Evolutionary conservation across 2,888 invertebrate genomes (phyloP).

Genomic region (Drosophila infuscata): DNA sequence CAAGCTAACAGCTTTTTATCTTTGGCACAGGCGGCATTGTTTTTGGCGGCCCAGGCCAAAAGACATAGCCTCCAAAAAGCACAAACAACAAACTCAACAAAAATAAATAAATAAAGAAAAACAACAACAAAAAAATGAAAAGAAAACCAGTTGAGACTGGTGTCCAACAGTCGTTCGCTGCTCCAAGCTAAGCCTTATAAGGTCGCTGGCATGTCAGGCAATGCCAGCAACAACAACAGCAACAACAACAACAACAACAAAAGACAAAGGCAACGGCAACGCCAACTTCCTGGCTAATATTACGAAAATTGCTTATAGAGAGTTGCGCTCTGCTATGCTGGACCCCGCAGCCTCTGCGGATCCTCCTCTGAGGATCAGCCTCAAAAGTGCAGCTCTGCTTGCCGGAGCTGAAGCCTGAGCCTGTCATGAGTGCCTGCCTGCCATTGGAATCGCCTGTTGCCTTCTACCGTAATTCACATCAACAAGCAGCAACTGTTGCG

Average conservation of each 20-base stretch:
- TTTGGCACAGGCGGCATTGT: constrained; percentile 74
- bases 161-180: constrained; percentile 43
- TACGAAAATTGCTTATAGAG: constrained; percentile 77
- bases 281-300: constrained; percentile 77
- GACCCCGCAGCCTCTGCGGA: not conserved
- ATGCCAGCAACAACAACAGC: constrained; percentile 9
- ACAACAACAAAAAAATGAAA: constrained; percentile 29
- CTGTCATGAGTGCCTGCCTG: constrained; percentile 47
- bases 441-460: constrained; percentile 63
- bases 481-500: constrained; percentile 66
- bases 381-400: constrained; percentile 48
- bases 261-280: constrained; percentile 38
- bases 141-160: constrained; percentile 55
- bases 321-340: constrained; percentile 37
- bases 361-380: constrained; percentile 58
- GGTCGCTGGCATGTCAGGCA: constrained; percentile 71
- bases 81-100: constrained; percentile 26
- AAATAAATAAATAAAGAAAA: constrained; percentile 6
- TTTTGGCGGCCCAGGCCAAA: constrained; percentile 67
- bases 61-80: constrained; percentile 33
- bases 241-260: constrained; percentile 16
- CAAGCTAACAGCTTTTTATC: constrained; percentile 83
- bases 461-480: constrained; percentile 78
- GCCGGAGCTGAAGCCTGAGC: constrained; percentile 34
- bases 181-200: constrained; percentile 65